Base-by-base conservation (phyloP, 2,113 vertebrate species). In the Xiphophorus hellerii region DNA sequence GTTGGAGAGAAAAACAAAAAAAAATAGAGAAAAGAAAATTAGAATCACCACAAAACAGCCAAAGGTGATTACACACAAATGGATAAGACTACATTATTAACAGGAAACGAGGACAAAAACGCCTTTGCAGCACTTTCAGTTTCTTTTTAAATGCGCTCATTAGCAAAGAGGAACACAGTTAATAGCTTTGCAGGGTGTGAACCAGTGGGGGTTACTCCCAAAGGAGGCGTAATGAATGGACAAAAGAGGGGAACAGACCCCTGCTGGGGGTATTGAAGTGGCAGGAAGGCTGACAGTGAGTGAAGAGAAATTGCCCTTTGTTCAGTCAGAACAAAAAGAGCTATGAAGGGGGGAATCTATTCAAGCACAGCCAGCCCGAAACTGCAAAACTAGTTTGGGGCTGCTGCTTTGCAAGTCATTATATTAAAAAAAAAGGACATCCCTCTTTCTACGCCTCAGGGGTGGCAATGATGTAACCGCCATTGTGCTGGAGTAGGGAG, bases 301-400 rank as follows among this genome's bases (percentile, higher is more conserved):
- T 81, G 80, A 88, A 86, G 86, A 89, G 91, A 93, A 91, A 85
- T 82, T 72, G 71, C 77, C 93, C 92, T 94, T 95, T 95, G 94
- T 95, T 92, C 22, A 10, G 58, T 20, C 58, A 33, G 83, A 93
- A 95, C 93, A 95, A 95, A 95, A 71, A 10, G 51, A 11, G 51
- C 5, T 33, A 81, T 35, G 9, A 42, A 37, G 67, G 80, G 84
- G 80, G 81, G 82, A 72, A 17, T 9, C 81, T 73, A 89, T 92
- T 90, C 82, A 90, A 75, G 80, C 64, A 29, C 78, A 78, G 80
- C 83, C 87, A 90, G 84, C 66, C 74, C 17, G 71, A 63, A 63
- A 69, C 77, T 66, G 83, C 83, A 87, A 78, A 89, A 82, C 87
- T 84, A 76, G 84, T 84, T 85, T 81, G 71, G 77, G 83, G 88